Conservation (phyloP, 2,113 vertebrate genomes). For the Xenopus laevis region DNA sequence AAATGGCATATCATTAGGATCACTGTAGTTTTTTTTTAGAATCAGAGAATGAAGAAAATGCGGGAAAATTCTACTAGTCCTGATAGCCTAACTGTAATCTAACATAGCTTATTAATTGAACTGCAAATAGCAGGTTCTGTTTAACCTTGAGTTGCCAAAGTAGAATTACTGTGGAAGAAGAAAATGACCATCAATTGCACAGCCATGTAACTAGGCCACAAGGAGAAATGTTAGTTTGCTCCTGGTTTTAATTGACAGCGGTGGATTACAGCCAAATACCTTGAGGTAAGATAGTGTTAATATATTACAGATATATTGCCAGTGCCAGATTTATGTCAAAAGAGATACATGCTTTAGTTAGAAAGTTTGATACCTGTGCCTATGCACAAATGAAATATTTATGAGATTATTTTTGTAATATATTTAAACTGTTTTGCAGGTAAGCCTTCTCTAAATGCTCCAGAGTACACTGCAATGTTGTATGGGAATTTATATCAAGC, state of each 20-base stretch:
- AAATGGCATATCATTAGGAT: too few relatives aligned
- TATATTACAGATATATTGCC: conserved; percentile 38
- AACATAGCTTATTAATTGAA: too few relatives aligned
- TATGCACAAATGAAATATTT: conserved; percentile 36
- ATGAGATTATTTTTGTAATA: conserved; percentile 34
- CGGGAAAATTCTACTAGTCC: too few relatives aligned
- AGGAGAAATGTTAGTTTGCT: conserved; percentile 36
- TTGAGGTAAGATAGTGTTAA: conserved; percentile 40
- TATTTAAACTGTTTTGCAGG: conserved; percentile 36
- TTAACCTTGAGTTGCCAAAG: neutral
- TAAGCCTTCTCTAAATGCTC: conserved; percentile 11
- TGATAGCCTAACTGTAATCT: too few relatives aligned
- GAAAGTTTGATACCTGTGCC: conserved; percentile 40
- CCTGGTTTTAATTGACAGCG: conserved; percentile 35
- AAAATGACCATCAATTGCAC: conserved; percentile 25
- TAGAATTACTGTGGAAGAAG: neutral
- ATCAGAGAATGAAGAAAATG: too few relatives aligned
- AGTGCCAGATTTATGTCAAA: conserved; percentile 43
- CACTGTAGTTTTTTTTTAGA: too few relatives aligned
- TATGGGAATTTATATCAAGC: too few relatives aligned
- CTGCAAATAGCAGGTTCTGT: too few relatives aligned
- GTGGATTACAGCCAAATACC: conserved; percentile 42
- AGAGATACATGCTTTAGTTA: conserved; percentile 32
- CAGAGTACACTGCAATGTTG: neutral
- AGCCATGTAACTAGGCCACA: conserved; percentile 26